Evolutionary conservation across 2,888 invertebrate species (phyloP), one percentile per base, ranked within the genome.

Genomic region (Drosophila aldrichi): DNA sequence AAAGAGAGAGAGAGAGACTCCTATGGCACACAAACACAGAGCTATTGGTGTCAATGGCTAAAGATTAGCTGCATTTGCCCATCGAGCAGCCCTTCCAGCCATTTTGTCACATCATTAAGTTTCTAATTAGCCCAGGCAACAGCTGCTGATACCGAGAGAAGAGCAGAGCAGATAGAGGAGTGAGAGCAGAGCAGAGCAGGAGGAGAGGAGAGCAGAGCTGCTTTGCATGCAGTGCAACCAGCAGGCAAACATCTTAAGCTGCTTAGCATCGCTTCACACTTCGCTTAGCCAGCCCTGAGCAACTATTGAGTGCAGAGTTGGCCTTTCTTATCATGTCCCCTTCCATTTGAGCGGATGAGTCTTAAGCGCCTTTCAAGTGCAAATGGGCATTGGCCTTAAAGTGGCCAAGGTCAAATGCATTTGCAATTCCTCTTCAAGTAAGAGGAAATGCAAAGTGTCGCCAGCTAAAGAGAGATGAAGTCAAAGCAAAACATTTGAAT

Each of bases 81-180:
- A 36, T 34, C 34, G 52, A 36, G 63, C 51, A 61, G 57, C 56
- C 20, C 62, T 65, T 74, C 60, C 68, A 60, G 66, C 62, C 56
- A 77, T 56, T 77, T 80, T 86, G 77, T 56, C 83, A 82, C 80
- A 67, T 81, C 83, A 77, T 86, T 82, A 77, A 65, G 69, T 80
- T 71, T 80, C 43, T 71, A 81, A 81, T 81, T 81, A 82, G 76
- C 72, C 58, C 59, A 71, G 40, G 43, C 51, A 58, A 32, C 60
- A 66, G 60, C 57, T 66, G 69, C 56, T 32, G 9, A 57, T 36
- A 25, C 25, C 6, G 25, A 25, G 18, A 25, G 12, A 25, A 6
- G 25, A 25, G 10, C 16, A 9, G 9, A 4, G 4, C 10, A 44
- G 3, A 9, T 18, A 41, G 18, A 34, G 9, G n/a, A 12, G 12